phyloP scores from a whole-genome alignment of 2,888 invertebrate genomes.

The Eupithecia centaureata region DNA sequence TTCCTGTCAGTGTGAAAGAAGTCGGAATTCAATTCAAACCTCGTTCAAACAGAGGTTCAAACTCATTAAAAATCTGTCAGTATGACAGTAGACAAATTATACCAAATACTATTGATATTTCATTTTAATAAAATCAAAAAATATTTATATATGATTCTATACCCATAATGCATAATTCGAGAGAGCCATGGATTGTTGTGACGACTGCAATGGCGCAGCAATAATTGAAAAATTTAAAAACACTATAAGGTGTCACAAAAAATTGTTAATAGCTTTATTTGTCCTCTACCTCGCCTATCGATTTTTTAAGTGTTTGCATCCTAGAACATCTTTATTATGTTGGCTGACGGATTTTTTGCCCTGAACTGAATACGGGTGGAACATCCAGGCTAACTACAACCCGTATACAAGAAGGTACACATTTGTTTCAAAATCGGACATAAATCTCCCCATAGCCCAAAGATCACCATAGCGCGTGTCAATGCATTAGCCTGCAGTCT shows the following conservation, averaged over 20 bases:
- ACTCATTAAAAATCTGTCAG: not conserved
- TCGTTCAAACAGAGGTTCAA: no score
- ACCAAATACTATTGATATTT: not conserved
- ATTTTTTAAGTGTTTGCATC: slow-evolving; percentile 55
- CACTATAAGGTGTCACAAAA: not conserved
- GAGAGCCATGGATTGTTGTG: not conserved
- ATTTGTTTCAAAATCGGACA: not conserved
- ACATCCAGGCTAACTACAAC: not conserved
- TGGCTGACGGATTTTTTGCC: not conserved
- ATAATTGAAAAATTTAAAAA: not conserved
- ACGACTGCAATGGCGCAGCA: not conserved
- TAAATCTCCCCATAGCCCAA: not conserved
- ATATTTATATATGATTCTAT: not conserved
- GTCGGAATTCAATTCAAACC: not conserved
- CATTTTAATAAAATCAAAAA: not conserved
- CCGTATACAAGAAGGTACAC: not conserved
- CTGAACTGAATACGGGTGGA: not conserved
- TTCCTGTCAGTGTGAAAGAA: no score
- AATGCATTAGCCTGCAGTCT: no score
- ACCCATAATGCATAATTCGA: not conserved
- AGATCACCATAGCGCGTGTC: not conserved
- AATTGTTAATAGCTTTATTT: slow-evolving; percentile 42
- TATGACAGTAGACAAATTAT: not conserved
- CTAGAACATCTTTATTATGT: slow-evolving; percentile 46
- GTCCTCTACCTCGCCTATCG: slow-evolving; percentile 52